Evolutionary conservation across 2,113 vertebrate genomes (phyloP), one percentile per base, ranked within the genome.

Genomic region (Istiophorus platypterus): DNA sequence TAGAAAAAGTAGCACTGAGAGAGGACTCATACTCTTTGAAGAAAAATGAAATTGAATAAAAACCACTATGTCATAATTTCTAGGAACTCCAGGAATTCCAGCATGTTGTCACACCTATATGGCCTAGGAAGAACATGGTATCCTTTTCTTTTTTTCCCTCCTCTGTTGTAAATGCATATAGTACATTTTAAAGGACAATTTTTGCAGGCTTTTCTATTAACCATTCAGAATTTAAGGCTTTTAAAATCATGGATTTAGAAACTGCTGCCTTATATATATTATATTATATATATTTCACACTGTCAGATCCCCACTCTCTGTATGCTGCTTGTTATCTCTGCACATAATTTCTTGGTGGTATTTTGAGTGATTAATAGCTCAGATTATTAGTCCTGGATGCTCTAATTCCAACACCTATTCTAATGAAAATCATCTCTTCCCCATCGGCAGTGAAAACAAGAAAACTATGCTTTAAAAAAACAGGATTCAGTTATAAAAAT

Each of bases 391-490:
- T 22, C 41, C 52, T 24, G 34, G 64, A 72, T 79, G 64, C 72
- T 80, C 57, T 47, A 54, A 85, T 82, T 85, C 77, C 61, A 80
- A 49, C 62, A 72, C 56, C 34, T 22, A 52, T 67, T 17, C 65
- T 31, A 79, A 75, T 75, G 65, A 79, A 68, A 78, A 82, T 52
- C 27, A 37, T 5, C 1, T 47, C 52, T 61, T 20, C 22, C 8
- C 12, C 51, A 2, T 39, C 68, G 41, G 29, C 24, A 57, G 22
- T 9, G 24, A 49, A 14, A 34, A 34, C 3, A 34, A 34, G 31
- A 34, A 34, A 34, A 34, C 31, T 6, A 34, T 6, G 31, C 31
- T 34, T 34, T 34, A 34, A 61, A 64, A 7, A 4, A 62, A 56
- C 5, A n/a, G 2, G 20, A 41, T 51, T 61, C 14, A 5, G 5